Evolutionary conservation across 2,113 vertebrate species (phyloP).

Genomic region (Pungitius pungitius): DNA sequence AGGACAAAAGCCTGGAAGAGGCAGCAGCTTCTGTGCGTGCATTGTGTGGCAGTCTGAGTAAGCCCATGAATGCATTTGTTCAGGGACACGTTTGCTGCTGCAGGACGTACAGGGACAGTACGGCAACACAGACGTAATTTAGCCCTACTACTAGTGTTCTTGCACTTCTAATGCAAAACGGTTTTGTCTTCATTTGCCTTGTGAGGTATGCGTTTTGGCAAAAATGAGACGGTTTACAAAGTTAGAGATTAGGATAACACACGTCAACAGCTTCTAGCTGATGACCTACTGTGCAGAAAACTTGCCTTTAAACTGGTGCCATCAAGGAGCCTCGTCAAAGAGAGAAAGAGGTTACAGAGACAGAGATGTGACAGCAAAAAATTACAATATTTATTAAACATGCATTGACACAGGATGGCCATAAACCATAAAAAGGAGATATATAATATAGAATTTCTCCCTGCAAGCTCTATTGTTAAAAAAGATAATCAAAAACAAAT

Average conservation of each 20-base stretch:
- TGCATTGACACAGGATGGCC: too few species aligned
- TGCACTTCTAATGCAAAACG: constrained; percentile 31
- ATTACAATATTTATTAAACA: too few species aligned
- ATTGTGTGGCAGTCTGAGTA: not conserved
- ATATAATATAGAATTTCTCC: too few species aligned
- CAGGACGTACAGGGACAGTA: constrained; percentile 16
- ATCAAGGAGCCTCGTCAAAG: constrained; percentile 34
- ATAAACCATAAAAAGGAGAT: too few species aligned
- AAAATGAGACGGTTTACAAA: constrained; percentile 12
- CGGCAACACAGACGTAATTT: constrained; percentile 44
- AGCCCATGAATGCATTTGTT: constrained; percentile 1
- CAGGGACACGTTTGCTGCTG: constrained; percentile 11
- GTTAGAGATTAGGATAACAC: constrained; percentile 9
- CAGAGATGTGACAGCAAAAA: too few species aligned
- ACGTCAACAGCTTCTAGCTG: constrained; percentile 25
- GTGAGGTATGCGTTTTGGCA: constrained; percentile 3
- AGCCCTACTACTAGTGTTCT: constrained; percentile 19
- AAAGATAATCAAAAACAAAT: too few species aligned
- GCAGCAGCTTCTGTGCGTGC: constrained; percentile 8
- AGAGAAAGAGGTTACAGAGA: constrained; percentile 22
- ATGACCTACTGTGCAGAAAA: constrained; percentile 28
- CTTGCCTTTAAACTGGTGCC: constrained; percentile 22
- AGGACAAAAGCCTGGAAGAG: constrained; percentile 18
- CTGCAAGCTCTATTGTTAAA: too few species aligned
- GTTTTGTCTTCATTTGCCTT: constrained; percentile 8